Evolutionary conservation across 2,888 invertebrate species (phyloP), one percentile per base, ranked within the genome.

Genomic region (Limnephilus auricula): DNA sequence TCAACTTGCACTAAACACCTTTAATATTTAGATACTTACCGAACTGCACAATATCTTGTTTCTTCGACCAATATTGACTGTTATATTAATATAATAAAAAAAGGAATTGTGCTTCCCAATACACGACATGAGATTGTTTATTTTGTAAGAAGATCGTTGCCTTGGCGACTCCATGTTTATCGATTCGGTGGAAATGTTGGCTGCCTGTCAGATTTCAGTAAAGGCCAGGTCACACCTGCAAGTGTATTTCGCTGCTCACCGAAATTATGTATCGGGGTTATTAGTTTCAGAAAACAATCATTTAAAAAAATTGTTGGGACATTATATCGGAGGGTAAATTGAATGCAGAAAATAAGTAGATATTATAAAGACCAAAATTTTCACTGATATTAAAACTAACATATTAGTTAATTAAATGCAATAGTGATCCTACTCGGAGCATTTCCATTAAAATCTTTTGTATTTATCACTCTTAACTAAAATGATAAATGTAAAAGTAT

Each of bases 111-210:
- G 95, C 94, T 94, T 94, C 94, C 94, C 94, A 94, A 80, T 94
- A 82, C 94, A 94, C 94, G 94, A 94, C 94, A 94, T 94, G 79
- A 95, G 95, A 95, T 96, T 96, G 96, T 96, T 96, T 96, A 95
- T 96, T 96, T 96, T 96, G 95, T 95, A 96, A 96, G 95, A 95
- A 95, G 95, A 95, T 95, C 95, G 96, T 96, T 95, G 95, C 90
- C 96, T 93, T 94, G 93, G 96, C 95, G 95, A 96, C 96, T 94
- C 93, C 93, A 90, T 93, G 94, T 93, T 93, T 95, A 96, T 96
- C 95, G 96, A 96, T 96, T 90, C 86, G 31, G 65, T 50, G 50
- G 32, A 65, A 31, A 34, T 79, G 37, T 83, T 65, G 50, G 90
- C 37, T n/a, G 34, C 79, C 79, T 89, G 89, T 89, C 89, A 89